phyloP scores from a whole-genome alignment of 1,140 invertebrate genomes.

The Meloidogyne exigua region DNA sequence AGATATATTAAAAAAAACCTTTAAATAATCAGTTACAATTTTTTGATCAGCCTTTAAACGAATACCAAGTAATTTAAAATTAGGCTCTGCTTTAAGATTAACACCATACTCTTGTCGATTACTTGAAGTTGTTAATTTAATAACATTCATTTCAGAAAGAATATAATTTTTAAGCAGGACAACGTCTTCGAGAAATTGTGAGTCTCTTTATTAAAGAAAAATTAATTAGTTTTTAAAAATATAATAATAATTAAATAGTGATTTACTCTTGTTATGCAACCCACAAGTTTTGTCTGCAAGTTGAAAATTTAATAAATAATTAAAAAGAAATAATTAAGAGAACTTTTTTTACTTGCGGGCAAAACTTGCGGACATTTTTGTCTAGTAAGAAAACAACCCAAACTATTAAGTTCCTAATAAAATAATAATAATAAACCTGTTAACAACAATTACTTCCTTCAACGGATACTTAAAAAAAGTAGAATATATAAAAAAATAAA shows the following conservation, averaged over 20 bases:
- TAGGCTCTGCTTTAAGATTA: slow-evolving; percentile 85
- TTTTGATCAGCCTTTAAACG: slow-evolving; percentile 86
- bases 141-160: slow-evolving; percentile 82
- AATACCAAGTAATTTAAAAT: slow-evolving; percentile 82
- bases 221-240: too few relatives aligned
- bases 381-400: too few relatives aligned
- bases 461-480: slow-evolving; percentile 76
- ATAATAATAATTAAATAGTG: too few relatives aligned
- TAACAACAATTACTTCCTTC: slow-evolving; percentile 89
- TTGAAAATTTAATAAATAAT: too few relatives aligned
- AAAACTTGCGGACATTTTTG: too few relatives aligned
- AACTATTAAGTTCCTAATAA: too few relatives aligned
- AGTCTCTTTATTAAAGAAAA: slow-evolving; percentile 70
- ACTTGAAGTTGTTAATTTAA: slow-evolving; percentile 79
- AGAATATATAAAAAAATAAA: slow-evolving; percentile 5
- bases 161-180: slow-evolving; percentile 81
- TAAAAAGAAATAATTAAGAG: too few relatives aligned
- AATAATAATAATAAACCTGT: slow-evolving; percentile 67
- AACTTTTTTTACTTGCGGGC: too few relatives aligned
- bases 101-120: slow-evolving; percentile 93
- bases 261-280: too few relatives aligned
- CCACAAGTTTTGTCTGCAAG: too few relatives aligned
- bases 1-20: slow-evolving; percentile 67
- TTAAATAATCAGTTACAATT: slow-evolving; percentile 78
- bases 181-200: slow-evolving; percentile 77